Evolutionary conservation across 1,140 invertebrate genomes (phyloP).

Genomic region (Cydia amplana): DNA sequence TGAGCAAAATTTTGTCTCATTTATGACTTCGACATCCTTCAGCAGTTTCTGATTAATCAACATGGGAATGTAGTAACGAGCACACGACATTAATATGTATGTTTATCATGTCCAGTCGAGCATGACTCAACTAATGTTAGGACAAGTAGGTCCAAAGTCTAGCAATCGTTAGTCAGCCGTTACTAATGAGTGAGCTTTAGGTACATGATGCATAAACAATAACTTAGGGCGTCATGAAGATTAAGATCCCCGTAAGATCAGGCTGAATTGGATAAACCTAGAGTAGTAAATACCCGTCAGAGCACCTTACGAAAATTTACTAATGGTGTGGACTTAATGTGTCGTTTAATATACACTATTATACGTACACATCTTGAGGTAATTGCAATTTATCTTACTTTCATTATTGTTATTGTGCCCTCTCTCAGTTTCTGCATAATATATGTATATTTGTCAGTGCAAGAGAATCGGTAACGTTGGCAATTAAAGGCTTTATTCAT

Average conservation of each 20-base stretch:
- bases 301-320: no score
- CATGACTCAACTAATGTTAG: constrained; percentile 12
- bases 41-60: neutral
- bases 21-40: neutral
- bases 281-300: neutral
- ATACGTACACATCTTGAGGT: no score
- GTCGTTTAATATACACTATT: no score
- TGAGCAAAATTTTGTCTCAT: neutral
- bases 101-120: constrained; percentile 10
- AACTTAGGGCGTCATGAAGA: neutral
- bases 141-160: neutral
- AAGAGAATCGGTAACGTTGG: no score
- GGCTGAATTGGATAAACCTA: neutral
- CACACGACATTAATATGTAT: constrained; percentile 17
- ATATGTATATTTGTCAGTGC: no score
- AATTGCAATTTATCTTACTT: no score
- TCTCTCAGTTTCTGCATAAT: no score
- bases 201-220: neutral
- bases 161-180: constrained; percentile 12
- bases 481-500: no score
- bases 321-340: no score
- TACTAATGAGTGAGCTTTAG: neutral
- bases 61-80: constrained; percentile 1
- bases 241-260: neutral
- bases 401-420: no score